phyloP scores from a whole-genome alignment of 2,113 vertebrate genomes.

The Cettia cetti region DNA sequence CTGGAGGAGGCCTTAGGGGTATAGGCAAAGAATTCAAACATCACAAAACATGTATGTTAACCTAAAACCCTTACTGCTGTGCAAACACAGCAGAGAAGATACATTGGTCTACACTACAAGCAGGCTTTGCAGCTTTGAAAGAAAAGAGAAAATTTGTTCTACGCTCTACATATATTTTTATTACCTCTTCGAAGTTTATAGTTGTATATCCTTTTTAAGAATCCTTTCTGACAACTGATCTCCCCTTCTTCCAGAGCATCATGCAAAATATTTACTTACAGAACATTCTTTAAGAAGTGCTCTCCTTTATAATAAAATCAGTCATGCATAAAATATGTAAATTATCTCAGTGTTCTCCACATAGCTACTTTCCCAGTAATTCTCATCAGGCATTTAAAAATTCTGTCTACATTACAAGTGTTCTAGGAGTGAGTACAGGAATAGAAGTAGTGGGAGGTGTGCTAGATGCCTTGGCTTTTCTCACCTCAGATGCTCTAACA shows the following conservation, averaged over 20 bases:
- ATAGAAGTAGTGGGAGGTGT: not conserved
- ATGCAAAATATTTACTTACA: not conserved
- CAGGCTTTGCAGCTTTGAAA: not conserved
- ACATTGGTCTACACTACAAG: not conserved
- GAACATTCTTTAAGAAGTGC: not conserved
- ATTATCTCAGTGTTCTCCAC: not conserved
- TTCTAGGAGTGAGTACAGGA: not conserved
- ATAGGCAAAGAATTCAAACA: not conserved
- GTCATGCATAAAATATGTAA: not conserved
- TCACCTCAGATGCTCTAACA: not conserved
- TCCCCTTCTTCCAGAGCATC: not conserved
- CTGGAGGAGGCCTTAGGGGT: not conserved
- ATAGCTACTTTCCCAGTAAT: not conserved
- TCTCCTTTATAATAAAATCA: not conserved
- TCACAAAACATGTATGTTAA: not conserved
- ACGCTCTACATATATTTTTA: not conserved
- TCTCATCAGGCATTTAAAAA: not conserved
- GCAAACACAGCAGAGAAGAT: not conserved
- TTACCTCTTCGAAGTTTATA: not conserved
- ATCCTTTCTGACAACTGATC: not conserved
- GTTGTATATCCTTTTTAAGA: not conserved
- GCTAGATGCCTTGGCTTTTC: not conserved
- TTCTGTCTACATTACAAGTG: not conserved
- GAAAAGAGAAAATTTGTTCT: not conserved
- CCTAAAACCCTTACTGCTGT: not conserved